These are phyloP conservation scores for Xenopus tropicalis DNA, from an alignment of 2,113 vertebrate species.

Conservation along the genomic window DNA sequence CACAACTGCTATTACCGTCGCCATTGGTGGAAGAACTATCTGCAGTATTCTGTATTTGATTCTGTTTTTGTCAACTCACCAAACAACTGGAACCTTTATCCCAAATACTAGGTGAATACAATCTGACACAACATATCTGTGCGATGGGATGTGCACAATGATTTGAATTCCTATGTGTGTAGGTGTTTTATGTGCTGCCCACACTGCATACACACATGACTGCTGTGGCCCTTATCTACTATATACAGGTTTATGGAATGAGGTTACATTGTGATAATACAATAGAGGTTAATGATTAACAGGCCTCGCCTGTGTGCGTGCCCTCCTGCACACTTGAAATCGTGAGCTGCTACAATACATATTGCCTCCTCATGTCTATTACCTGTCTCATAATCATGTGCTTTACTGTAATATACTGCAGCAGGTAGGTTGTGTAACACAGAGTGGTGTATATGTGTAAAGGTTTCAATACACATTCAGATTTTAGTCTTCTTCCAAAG, in stretches of 20 bases:
- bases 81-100: neutral
- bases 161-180: neutral
- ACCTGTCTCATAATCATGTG: too few species aligned
- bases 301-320: constrained; percentile 30
- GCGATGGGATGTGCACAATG: neutral
- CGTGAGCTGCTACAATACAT: neutral
- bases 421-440: too few species aligned
- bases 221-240: constrained; percentile 26
- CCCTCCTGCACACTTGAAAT: constrained; percentile 22
- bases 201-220: constrained; percentile 8
- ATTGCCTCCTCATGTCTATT: too few species aligned
- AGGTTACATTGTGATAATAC: constrained; percentile 35
- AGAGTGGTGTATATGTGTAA: too few species aligned
- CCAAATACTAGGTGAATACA: neutral
- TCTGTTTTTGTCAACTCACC: too few species aligned
- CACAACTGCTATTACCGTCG: too few species aligned
- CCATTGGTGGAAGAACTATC: too few species aligned
- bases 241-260: constrained; percentile 28
- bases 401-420: neutral
- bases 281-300: constrained; percentile 38
- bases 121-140: neutral
- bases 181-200: neutral
- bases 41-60: too few species aligned
- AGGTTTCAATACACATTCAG: too few species aligned
- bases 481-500: too few species aligned